Evolutionary conservation across 2,888 invertebrate genomes (phyloP).

Genomic region (Podotricha telesiphe): DNA sequence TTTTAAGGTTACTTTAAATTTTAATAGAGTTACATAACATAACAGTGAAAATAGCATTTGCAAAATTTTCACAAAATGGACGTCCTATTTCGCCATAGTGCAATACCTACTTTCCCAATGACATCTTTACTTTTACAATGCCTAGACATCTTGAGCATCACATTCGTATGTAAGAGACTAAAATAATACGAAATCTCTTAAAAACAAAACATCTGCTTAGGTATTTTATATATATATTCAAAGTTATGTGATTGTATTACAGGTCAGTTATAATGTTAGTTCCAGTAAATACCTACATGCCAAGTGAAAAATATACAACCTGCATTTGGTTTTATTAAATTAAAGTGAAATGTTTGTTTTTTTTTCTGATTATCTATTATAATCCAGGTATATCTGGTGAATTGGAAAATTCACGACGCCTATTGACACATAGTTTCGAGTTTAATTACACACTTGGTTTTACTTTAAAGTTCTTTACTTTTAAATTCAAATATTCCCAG

Average conservation of each 20-base stretch:
- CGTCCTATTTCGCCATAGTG: constrained; percentile 40
- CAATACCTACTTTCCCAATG: constrained; percentile 31
- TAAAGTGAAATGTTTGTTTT: not conserved
- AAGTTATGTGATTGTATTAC: not conserved
- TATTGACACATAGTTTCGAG: not conserved
- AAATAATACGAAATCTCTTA: not conserved
- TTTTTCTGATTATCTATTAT: not conserved
- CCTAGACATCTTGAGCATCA: not conserved
- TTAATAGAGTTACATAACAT: constrained; percentile 44
- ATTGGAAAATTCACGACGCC: not conserved
- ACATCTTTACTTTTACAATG: constrained; percentile 16
- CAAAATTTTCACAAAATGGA: constrained; percentile 46
- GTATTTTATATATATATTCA: not conserved
- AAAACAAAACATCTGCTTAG: not conserved
- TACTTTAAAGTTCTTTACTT: too few species aligned
- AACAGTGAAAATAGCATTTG: constrained; percentile 40
- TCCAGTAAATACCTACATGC: too few species aligned
- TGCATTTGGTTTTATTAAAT: not conserved
- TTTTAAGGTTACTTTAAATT: not conserved
- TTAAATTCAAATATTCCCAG: not conserved
- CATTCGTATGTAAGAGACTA: not conserved
- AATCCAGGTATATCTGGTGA: not conserved
- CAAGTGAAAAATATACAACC: not conserved
- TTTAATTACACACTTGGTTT: not conserved
- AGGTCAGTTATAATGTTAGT: too few species aligned